Conservation (phyloP, 1,140 invertebrate genomes). For the Tetragonula clypearis region DNA sequence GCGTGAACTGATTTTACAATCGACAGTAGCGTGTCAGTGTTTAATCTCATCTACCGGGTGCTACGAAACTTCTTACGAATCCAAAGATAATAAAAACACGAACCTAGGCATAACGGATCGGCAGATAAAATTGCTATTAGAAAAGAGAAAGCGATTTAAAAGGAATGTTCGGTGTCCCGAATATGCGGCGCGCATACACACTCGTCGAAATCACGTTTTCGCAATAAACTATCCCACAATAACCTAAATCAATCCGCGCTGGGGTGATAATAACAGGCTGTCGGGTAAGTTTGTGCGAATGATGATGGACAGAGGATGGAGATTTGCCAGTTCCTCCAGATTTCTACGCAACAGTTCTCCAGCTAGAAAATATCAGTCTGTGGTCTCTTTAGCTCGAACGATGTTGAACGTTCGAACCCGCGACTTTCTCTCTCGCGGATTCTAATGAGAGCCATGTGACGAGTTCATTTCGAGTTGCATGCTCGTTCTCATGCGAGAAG, state of each 20-base stretch:
- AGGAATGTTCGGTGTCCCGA: background rate
- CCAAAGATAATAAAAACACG: background rate
- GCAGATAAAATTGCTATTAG: background rate
- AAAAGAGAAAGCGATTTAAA: background rate
- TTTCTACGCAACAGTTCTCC: background rate
- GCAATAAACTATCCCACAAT: background rate
- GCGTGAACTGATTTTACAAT: too few species aligned
- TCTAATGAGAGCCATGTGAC: slow-evolving; percentile 43
- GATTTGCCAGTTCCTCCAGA: background rate
- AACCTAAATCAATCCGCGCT: background rate
- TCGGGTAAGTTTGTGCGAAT: background rate
- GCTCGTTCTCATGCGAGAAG: background rate
- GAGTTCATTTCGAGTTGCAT: slow-evolving; percentile 45
- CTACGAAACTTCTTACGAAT: background rate
- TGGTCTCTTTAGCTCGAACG: background rate
- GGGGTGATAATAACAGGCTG: background rate
- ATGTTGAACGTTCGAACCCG: slow-evolving; percentile 17
- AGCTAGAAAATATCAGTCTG: slow-evolving; percentile 42
- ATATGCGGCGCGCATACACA: background rate
- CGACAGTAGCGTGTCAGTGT: too few species aligned
- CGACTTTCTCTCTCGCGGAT: slow-evolving; percentile 28
- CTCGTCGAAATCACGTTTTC: slow-evolving; percentile 8
- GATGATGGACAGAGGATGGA: background rate
- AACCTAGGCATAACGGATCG: background rate
- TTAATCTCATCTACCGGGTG: too few species aligned